Conservation (phyloP, 2,113 vertebrate genomes). For the Tamias sibiricus region DNA sequence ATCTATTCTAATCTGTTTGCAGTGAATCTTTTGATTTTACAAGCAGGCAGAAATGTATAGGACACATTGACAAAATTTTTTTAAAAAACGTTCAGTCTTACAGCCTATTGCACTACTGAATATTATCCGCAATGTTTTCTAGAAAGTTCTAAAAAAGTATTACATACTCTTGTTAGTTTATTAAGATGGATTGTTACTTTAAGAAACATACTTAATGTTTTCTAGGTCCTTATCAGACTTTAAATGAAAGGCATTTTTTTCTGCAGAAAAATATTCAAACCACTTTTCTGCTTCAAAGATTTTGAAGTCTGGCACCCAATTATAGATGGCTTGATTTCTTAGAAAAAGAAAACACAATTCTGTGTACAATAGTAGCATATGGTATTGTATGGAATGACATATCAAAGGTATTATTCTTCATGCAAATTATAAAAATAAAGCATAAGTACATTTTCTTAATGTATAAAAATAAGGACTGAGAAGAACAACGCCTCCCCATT, state of each 20-base stretch:
- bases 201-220: constrained; percentile 10
- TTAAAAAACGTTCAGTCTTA: not conserved
- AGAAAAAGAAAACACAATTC: constrained; percentile 17
- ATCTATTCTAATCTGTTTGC: not conserved
- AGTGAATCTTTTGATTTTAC: not conserved
- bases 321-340: constrained; percentile 51
- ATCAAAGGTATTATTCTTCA: constrained; percentile 61
- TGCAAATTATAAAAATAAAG: constrained; percentile 57
- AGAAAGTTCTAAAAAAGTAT: not conserved
- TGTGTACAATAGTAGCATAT: constrained; percentile 21
- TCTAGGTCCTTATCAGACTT: not conserved
- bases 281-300: constrained; percentile 60
- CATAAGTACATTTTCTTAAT: constrained; percentile 53
- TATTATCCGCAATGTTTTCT: not conserved
- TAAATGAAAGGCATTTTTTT: not conserved
- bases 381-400: constrained; percentile 11
- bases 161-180: not conserved
- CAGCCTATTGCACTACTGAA: not conserved
- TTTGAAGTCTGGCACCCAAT: constrained; percentile 53
- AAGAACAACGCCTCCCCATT: not conserved
- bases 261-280: constrained; percentile 59
- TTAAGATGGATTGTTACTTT: not conserved
- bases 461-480: not conserved
- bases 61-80: not conserved
- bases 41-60: not conserved